These are phyloP conservation scores for Conistra vaccinii DNA, from an alignment of 2,888 invertebrate species.

Conservation along the genomic window DNA sequence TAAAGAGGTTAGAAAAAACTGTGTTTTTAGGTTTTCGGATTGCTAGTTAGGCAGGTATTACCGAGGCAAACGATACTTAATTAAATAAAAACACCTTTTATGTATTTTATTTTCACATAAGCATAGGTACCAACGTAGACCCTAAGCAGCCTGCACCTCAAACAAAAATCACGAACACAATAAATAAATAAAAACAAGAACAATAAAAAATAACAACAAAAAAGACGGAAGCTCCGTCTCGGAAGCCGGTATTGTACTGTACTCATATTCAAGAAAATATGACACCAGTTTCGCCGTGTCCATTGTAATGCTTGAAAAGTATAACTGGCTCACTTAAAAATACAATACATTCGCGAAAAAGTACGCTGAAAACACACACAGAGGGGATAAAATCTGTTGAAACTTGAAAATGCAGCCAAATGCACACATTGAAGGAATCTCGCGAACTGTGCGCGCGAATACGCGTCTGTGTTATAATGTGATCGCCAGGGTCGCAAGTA, in stretches of 20 bases:
- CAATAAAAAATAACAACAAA: slow-evolving; percentile 62
- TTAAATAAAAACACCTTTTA: neutral
- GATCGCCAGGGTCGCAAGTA: slow-evolving; percentile 49
- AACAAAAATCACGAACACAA: slow-evolving; percentile 37
- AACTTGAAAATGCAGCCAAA: slow-evolving; percentile 22
- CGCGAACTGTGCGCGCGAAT: slow-evolving; percentile 7
- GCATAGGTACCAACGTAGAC: neutral
- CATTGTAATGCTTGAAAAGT: slow-evolving; percentile 69
- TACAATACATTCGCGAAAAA: slow-evolving; percentile 57
- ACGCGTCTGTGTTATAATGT: slow-evolving; percentile 20
- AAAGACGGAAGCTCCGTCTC: slow-evolving; percentile 72
- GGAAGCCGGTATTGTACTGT: slow-evolving; percentile 74
- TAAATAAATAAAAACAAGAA: slow-evolving; percentile 62
- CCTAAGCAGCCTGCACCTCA: slow-evolving; percentile 25
- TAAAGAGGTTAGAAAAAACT: neutral
- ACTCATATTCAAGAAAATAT: slow-evolving; percentile 81
- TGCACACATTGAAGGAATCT: slow-evolving; percentile 21
- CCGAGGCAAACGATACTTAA: too few species aligned
- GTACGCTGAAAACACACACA: slow-evolving; percentile 48
- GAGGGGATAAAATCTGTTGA: slow-evolving; percentile 41
- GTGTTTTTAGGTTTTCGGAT: neutral
- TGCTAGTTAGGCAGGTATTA: neutral
- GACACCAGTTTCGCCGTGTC: slow-evolving; percentile 72
- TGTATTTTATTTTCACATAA: neutral
- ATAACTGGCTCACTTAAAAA: slow-evolving; percentile 64